Percentiles rank a stretch among this genome's conserved stretches.
Evolutionary conservation across 2,113 vertebrate genomes (phyloP).

Genomic region (Colossoma macropomum): DNA sequence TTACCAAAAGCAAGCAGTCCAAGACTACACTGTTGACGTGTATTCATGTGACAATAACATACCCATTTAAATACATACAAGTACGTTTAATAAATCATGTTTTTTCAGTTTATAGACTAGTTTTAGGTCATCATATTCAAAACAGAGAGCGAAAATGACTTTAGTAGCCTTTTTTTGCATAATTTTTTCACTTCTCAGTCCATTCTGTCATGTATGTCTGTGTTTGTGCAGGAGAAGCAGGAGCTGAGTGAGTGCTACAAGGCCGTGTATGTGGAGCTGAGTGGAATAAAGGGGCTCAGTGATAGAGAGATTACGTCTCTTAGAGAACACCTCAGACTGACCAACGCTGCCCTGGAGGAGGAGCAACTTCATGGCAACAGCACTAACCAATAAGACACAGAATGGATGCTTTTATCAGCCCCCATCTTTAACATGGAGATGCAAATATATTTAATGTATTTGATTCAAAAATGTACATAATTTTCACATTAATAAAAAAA

Average conservation of each 20-base stretch:
- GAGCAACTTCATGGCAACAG: conserved; percentile 73
- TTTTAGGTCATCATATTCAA: too few relatives aligned
- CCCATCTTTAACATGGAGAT: background rate
- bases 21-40: too few relatives aligned
- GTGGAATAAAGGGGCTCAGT: conserved; percentile 79
- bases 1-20: too few relatives aligned
- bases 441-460: background rate
- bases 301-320: conserved; percentile 87
- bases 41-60: too few relatives aligned
- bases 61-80: too few relatives aligned
- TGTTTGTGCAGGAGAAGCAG: conserved; percentile 83
- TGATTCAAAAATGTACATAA: background rate
- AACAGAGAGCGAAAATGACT: too few relatives aligned
- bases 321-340: conserved; percentile 87
- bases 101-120: too few relatives aligned
- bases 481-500: background rate
- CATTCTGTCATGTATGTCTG: background rate
- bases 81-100: too few relatives aligned
- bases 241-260: conserved; percentile 88
- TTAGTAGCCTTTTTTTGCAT: too few relatives aligned
- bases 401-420: background rate
- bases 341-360: conserved; percentile 85
- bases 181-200: background rate
- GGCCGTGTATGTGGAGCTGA: conserved; percentile 87
- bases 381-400: conserved; percentile 60